These are phyloP conservation scores for Zosterops hypoxanthus DNA, from an alignment of 2,113 vertebrate genomes.

Conservation along the genomic window DNA sequence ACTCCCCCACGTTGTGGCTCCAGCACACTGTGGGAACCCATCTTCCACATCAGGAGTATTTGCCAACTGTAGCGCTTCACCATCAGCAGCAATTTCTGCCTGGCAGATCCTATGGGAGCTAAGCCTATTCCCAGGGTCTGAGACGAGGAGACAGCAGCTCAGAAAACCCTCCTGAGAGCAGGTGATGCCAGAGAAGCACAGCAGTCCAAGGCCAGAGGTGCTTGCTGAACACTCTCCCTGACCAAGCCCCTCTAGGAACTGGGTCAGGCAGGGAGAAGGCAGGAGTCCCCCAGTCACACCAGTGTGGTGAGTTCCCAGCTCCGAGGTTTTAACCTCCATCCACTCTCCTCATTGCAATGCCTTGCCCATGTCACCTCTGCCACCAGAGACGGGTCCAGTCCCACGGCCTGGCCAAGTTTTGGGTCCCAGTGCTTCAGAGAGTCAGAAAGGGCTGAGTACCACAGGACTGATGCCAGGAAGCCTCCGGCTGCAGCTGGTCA, in stretches of 20 bases:
- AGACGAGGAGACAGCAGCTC: not conserved
- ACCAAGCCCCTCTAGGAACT: not conserved
- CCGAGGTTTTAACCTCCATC: not conserved
- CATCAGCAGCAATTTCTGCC: not conserved
- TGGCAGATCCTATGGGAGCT: not conserved
- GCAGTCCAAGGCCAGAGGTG: not conserved
- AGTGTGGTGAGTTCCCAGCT: not conserved
- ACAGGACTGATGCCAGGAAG: not conserved
- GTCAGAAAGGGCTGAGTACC: not conserved
- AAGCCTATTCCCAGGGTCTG: not conserved
- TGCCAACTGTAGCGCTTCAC: not conserved
- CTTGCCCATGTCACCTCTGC: not conserved
- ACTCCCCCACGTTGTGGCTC: not conserved
- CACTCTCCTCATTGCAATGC: accelerated
- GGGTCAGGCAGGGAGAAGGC: not conserved
- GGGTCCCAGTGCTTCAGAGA: not conserved
- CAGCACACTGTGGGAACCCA: not conserved
- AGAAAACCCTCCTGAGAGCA: not conserved
- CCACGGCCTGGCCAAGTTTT: not conserved
- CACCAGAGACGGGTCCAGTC: not conserved
- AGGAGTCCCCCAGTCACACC: not conserved
- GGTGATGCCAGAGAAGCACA: accelerated
- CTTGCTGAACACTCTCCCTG: not conserved
- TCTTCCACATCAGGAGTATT: not conserved
- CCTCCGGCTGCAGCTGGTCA: not conserved